Evolutionary conservation across 2,797 vertebrate genomes (phyloP), one percentile per base, ranked within the genome.

Genomic region (Lagocephalus sceleratus): DNA sequence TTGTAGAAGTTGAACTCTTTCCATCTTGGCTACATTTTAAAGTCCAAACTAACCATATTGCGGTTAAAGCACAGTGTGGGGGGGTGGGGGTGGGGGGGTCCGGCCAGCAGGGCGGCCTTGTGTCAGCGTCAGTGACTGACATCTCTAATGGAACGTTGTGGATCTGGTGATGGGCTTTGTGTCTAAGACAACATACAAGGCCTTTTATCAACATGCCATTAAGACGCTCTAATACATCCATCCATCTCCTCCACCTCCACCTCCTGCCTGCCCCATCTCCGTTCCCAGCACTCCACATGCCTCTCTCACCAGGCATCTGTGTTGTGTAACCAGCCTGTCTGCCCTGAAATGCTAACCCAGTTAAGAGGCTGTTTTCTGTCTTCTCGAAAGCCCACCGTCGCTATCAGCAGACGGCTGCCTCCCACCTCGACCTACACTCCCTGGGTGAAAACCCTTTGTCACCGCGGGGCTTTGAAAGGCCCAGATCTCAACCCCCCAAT

Each of bases 261-360:
- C 66, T 71, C 65, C 60, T 65, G 54, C 61, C 54, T 32, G 5
- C 62, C 79, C 64, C 81, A 76, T 84, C 82, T 80, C 70, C 75
- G 71, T 77, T 84, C 79, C 76, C 47, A 65, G 70, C 81, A 79
- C 82, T 86, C 63, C 57, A 66, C 76, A 66, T 78, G 73, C 68
- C 77, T 79, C 58, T 69, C 76, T 84, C 71, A 57, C 78, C 17
- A 40, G 64, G 74, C 57, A 66, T 79, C 82, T 85, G 86, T 45
- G 78, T 88, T 90, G 87, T 89, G 83, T 86, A 90, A 90, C 79
- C 61, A 55, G 78, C 71, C 79, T 80, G 82, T 88, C 86, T 87
- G 85, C 71, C 83, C 80, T 83, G 81, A 86, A 87, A 87, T 75
- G 78, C 75, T 89, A 90, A 90, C 90, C 87, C 86, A 90, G 87